Evolutionary conservation across 2,113 vertebrate genomes (phyloP).

Genomic region (Heloderma charlesbogerti): DNA sequence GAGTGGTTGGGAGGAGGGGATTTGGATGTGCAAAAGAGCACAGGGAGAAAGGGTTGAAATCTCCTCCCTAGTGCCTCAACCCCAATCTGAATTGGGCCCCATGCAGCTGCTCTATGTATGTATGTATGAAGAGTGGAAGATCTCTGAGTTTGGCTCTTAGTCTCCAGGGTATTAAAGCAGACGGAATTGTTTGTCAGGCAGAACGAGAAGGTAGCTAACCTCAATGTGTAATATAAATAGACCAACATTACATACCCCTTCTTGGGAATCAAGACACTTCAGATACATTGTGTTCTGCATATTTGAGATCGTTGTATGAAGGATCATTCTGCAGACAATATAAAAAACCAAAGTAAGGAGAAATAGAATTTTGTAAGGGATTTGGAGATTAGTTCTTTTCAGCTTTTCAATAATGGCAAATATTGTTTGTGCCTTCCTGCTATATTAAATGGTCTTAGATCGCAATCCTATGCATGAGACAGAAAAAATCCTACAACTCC

Average conservation of each 20-base stretch:
- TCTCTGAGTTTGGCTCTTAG: background rate
- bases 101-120: background rate
- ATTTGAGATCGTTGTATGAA: background rate
- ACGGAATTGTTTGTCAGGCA: background rate
- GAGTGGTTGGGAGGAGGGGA: no score
- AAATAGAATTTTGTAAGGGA: background rate
- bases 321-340: background rate
- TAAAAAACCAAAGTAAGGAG: background rate
- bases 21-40: background rate
- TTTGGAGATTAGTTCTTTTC: background rate
- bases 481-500: no score
- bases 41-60: background rate
- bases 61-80: background rate
- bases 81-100: background rate
- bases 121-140: background rate
- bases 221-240: background rate
- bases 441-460: no score
- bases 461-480: no score
- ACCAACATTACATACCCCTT: background rate
- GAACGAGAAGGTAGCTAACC: conserved; percentile 1
- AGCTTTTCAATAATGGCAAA: background rate
- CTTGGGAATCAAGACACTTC: background rate
- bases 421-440: background rate
- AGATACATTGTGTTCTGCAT: background rate
- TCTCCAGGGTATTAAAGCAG: background rate